Conservation (phyloP, 2,888 invertebrate species). For the Dryococelus australis region DNA sequence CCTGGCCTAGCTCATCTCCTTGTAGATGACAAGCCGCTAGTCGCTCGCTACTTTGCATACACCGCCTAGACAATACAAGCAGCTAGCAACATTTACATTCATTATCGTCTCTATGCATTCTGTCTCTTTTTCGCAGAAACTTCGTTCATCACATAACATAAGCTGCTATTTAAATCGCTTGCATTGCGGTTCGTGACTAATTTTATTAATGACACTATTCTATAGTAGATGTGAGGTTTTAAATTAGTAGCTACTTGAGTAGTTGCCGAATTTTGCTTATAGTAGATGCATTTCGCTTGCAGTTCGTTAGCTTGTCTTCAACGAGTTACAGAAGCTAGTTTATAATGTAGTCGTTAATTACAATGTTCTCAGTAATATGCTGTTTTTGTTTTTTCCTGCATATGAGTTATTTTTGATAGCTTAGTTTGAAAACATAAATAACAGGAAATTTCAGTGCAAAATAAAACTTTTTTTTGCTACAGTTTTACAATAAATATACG, state of each 20-base stretch:
- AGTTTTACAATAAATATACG: no score
- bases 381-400: no score
- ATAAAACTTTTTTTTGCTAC: no score
- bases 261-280: background rate
- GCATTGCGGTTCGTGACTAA: background rate
- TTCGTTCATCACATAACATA: background rate
- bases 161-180: background rate
- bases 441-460: no score
- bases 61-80: background rate
- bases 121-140: background rate
- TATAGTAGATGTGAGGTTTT: background rate
- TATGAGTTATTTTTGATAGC: no score
- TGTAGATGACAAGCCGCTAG: background rate
- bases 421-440: no score
- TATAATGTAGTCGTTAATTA: no score
- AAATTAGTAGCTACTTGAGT: background rate
- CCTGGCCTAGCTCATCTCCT: background rate
- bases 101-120: background rate
- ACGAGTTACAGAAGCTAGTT: no score
- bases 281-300: background rate
- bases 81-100: background rate
- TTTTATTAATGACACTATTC: background rate
- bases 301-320: no score
- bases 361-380: no score
- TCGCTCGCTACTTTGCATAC: background rate